Base-by-base conservation (phyloP, 2,797 vertebrate genomes). In the Mormyrus hasselquistii region DNA sequence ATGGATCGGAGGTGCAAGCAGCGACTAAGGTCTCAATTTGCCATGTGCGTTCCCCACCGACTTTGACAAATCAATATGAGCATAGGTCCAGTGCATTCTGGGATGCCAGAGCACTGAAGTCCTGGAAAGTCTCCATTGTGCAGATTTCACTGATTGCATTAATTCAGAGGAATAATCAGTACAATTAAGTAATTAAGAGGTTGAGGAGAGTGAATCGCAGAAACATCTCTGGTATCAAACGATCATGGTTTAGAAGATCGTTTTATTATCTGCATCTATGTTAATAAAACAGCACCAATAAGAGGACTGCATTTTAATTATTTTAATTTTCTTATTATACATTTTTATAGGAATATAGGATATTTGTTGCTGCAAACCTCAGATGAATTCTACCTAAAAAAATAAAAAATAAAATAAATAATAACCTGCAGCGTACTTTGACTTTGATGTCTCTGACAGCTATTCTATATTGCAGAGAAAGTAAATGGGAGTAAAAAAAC, bases 121-220 rank as follows among this genome's bases (percentile, higher is more conserved):
- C 41, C 73, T 0, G 41, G 12, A 9, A 19, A 47, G 41, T 19
- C 41, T 82, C 76, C 41, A 10, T 82, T 82, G 76, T 47, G 76
- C 76, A 44, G 76, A 82, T n/a, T 82, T 82, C 38, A 47, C 41
- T 82, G 76, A 82, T 82, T 82, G 4, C n/a, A 85, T 85, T 85
- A 85, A 85, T 85, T 47, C 44, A 52, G 83, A 85, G 83, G 83
- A 85, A 85, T 52, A 85, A 85, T 85, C 83, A 85, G 49, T 85
- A 49, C 83, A 85, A 85, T 85, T 85, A 85, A 85, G 83, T 52
- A 85, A 85, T 85, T 85, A 50, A 25, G 83, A 12, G 83, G 22
- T 50, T 85, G 83, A 85, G 49, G 44, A n/a, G 83, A 52, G 44
- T 25, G 10, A 85, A 85, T 52, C 83, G 9, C 47, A 50, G 83